Evolutionary conservation across 2,797 vertebrate genomes (phyloP).

Genomic region (Phalloptychus januarius): DNA sequence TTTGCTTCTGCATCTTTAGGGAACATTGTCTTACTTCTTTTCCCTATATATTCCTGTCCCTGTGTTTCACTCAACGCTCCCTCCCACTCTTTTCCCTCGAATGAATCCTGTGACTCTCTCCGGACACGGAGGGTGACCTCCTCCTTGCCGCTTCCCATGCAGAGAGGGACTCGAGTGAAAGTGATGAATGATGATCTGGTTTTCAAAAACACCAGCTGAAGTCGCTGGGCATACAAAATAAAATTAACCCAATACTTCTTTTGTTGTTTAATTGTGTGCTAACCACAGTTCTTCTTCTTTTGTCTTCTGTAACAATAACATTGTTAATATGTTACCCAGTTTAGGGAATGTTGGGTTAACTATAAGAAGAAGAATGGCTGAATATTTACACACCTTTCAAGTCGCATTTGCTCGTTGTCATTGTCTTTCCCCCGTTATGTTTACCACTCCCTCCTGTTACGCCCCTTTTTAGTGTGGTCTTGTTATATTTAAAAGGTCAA

Average conservation of each 20-base stretch:
- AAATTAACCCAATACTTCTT: slow-evolving; percentile 2
- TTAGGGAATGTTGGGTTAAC: background rate
- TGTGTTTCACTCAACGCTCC: background rate
- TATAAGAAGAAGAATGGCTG: background rate
- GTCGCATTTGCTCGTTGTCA: background rate
- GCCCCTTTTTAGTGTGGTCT: slow-evolving; percentile 8
- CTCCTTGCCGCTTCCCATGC: slow-evolving; percentile 61
- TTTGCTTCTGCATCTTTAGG: slow-evolving; percentile 36
- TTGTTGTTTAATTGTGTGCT: background rate
- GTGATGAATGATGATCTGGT: slow-evolving; percentile 41
- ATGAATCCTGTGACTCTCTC: slow-evolving; percentile 64
- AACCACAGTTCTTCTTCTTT: background rate
- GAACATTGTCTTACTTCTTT: slow-evolving; percentile 47
- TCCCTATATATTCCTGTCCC: slow-evolving; percentile 26
- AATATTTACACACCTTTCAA: slow-evolving; percentile 21
- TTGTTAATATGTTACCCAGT: background rate
- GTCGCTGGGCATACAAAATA: slow-evolving; percentile 18
- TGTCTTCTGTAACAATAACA: background rate
- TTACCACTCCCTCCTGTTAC: slow-evolving; percentile 4
- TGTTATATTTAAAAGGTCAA: slow-evolving; percentile 49
- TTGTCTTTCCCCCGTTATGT: background rate
- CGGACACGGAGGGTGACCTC: slow-evolving; percentile 64
- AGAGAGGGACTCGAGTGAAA: slow-evolving; percentile 52
- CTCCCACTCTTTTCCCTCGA: slow-evolving; percentile 24
- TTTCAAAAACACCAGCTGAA: slow-evolving; percentile 41